Base-by-base conservation (phyloP, 2,888 invertebrate species). In the Anticlea derivata region DNA sequence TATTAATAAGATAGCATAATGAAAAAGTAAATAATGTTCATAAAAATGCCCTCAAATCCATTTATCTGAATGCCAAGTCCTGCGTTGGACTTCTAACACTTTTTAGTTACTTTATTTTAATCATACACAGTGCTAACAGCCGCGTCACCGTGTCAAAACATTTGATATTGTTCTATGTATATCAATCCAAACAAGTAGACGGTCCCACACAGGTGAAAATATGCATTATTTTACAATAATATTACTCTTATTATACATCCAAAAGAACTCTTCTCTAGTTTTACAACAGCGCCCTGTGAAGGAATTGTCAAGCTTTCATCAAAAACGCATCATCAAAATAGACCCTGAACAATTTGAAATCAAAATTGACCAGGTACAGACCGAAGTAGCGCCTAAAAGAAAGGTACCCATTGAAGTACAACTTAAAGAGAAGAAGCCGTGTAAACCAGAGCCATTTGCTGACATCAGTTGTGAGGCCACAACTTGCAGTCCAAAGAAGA, bases 121-220 rank as follows among this genome's bases (percentile, higher is more conserved):
- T 34, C 26, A 33, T 13, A 4, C 7, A 7, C n/a, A 7, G n/a
- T 29, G 10, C 34, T 10, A 17, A 17, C 4, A 4, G n/a, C n/a
- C n/a, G 6, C n/a, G 5, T 5, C 7, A 11, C 34, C 38, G 38
- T 47, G 11, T 31, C 39, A 33, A 39, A 47, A 47, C 46, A 38
- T 33, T 39, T 30, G 4, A 8, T 45, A 30, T 23, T 24, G 2
- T 7, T 20, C 11, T 37, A 5, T 17, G 4, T 5, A 17, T 11
- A 39, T 23, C 29, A 37, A 30, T 24, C 7, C 5, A 24, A 11
- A 38, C 20, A 22, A 41, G 6, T 2, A 13, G 10, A 17, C 29
- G 8, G n/a, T 2, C 34, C 7, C 1, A 37, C 10, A 23, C 5
- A 8, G 13, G 11, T 17, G 24, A 5, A 38, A 31, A 10, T 7